These are phyloP conservation scores for Lochmaea capreae DNA, from an alignment of 2,888 invertebrate genomes.

Conservation along the genomic window DNA sequence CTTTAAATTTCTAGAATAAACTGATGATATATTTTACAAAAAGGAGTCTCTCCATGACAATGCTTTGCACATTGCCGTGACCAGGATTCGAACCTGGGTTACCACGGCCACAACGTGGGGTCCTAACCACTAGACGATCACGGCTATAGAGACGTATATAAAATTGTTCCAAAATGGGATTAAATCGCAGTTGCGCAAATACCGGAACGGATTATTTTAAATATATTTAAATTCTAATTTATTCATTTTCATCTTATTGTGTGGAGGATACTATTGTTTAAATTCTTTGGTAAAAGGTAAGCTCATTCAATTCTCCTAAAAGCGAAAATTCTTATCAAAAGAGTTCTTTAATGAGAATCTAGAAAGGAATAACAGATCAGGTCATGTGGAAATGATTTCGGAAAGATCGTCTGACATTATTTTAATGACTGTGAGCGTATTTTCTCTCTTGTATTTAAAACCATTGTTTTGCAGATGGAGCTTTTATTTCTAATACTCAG, in stretches of 20 bases:
- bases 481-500: neutral
- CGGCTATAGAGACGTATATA: conserved; percentile 51
- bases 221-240: too few species aligned
- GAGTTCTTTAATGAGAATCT: conserved; percentile 23
- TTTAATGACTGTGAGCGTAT: conserved; percentile 18
- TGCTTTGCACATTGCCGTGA: conserved; percentile 62
- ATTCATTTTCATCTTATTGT: neutral
- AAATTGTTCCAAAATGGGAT: neutral
- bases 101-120: conserved; percentile 73
- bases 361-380: conserved; percentile 40
- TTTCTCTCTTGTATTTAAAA: neutral
- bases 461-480: neutral
- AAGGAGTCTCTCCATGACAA: conserved; percentile 18
- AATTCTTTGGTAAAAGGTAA: neutral
- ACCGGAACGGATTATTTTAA: neutral
- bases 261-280: neutral
- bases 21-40: neutral
- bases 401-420: conserved; percentile 25
- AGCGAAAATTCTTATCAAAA: conserved; percentile 1
- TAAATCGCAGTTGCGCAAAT: neutral
- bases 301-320: conserved; percentile 2
- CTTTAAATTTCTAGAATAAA: neutral
- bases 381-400: conserved; percentile 44
- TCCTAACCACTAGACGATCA: conserved; percentile 65
- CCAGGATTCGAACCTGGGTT: conserved; percentile 74